Conservation (phyloP, 64 coral and sea anemone species). For the Astreopora myriophthalma region DNA sequence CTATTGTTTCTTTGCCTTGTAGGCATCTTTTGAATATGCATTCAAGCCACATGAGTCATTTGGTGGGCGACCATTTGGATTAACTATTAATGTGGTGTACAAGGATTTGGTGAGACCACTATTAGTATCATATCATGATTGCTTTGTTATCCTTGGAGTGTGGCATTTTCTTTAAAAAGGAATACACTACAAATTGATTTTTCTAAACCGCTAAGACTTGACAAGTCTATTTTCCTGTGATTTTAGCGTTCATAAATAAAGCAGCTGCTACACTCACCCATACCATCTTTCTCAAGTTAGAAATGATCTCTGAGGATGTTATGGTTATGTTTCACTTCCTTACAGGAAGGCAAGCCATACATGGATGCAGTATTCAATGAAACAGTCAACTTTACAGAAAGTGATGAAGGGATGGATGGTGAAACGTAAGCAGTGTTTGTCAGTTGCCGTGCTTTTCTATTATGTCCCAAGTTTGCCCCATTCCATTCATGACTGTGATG, state of each 20-base stretch:
- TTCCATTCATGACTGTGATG: too few relatives aligned
- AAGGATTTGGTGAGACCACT: conserved; percentile 86
- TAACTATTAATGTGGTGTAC: conserved; percentile 86
- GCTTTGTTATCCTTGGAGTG: too few relatives aligned
- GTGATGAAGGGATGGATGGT: conserved; percentile 97
- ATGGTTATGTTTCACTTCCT: not conserved
- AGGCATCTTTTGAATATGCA: conserved; percentile 98
- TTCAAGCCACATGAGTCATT: conserved; percentile 98
- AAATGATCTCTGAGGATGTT: not conserved
- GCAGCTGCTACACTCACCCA: too few relatives aligned
- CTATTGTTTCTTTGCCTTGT: not conserved
- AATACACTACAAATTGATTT: too few relatives aligned
- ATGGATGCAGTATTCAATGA: conserved; percentile 99
- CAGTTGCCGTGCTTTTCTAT: too few relatives aligned
- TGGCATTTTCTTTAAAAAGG: too few relatives aligned
- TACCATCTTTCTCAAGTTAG: too few relatives aligned
- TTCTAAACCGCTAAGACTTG: too few relatives aligned
- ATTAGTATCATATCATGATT: not conserved
- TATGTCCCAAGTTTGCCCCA: too few relatives aligned
- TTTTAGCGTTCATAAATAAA: too few relatives aligned
- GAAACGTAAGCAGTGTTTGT: conserved; percentile 81
- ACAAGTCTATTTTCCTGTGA: too few relatives aligned
- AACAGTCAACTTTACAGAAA: conserved; percentile 91
- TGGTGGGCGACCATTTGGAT: conserved; percentile 97
- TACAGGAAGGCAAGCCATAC: conserved; percentile 88